Percentiles rank a stretch among this genome's conserved stretches.
Evolutionary conservation across 2,113 vertebrate species (phyloP).

Genomic region (Mus pahari): DNA sequence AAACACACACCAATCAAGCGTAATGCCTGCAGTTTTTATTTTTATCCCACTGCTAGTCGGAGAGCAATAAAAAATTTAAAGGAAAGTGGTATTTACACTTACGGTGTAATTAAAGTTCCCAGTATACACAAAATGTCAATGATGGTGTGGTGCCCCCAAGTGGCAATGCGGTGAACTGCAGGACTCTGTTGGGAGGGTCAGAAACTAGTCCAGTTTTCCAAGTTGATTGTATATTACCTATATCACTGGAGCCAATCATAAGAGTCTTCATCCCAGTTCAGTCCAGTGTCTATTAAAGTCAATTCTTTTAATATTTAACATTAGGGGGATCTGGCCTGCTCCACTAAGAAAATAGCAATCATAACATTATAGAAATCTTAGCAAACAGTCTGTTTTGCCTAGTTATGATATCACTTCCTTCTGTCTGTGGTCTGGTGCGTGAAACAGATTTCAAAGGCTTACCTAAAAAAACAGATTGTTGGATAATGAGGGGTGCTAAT

Average conservation of each 20-base stretch:
- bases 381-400: neutral
- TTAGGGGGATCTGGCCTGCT: neutral
- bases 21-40: constrained; percentile 21
- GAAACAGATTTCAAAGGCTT: constrained; percentile 30
- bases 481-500: neutral
- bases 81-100: neutral
- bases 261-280: neutral
- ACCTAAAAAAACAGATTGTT: neutral
- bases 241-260: neutral
- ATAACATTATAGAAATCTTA: neutral
- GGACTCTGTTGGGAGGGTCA: neutral
- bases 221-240: neutral
- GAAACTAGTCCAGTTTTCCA: neutral
- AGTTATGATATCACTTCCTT: neutral
- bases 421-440: neutral
- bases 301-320: neutral
- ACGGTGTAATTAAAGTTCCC: neutral
- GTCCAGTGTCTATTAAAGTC: neutral
- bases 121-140: neutral
- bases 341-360: neutral
- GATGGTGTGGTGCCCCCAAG: constrained; percentile 78
- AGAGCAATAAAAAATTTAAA: constrained; percentile 38
- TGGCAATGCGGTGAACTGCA: constrained; percentile 73
- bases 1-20: constrained; percentile 46
- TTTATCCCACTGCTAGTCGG: constrained; percentile 20